Evolutionary conservation across 2,797 vertebrate genomes (phyloP).

Genomic region (Cirrhinus molitorella): DNA sequence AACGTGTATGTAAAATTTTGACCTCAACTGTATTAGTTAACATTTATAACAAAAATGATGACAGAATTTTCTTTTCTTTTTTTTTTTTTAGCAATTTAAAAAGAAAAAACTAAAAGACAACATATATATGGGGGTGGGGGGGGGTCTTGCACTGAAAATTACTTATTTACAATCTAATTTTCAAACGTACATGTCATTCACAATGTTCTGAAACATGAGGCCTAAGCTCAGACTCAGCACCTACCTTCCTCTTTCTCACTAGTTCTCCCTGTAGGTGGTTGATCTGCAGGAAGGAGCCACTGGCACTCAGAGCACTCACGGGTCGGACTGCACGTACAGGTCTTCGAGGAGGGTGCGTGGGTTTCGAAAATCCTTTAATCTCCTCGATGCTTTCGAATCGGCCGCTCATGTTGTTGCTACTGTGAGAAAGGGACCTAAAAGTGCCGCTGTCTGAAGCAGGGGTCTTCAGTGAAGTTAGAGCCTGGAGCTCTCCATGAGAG

Average conservation of each 20-base stretch:
- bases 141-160: neutral
- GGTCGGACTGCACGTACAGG: constrained; percentile 74
- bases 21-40: too few species aligned
- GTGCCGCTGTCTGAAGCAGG: constrained; percentile 64
- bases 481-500: constrained; percentile 78
- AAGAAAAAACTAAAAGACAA: too few species aligned
- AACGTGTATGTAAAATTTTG: too few species aligned
- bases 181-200: neutral
- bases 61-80: too few species aligned
- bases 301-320: constrained; percentile 70
- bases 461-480: constrained; percentile 56
- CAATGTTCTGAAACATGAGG: neutral
- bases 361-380: constrained; percentile 62
- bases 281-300: constrained; percentile 74
- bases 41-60: too few species aligned
- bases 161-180: neutral
- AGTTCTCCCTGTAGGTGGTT: constrained; percentile 82
- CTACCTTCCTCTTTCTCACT: constrained; percentile 80
- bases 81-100: too few species aligned
- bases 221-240: constrained; percentile 2
- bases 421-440: constrained; percentile 73
- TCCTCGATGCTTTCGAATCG: constrained; percentile 67
- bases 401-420: constrained; percentile 70
- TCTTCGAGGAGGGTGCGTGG: constrained; percentile 56
- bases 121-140: too few species aligned